phyloP scores from a whole-genome alignment of 2,113 vertebrate species.

The Passer domesticus region DNA sequence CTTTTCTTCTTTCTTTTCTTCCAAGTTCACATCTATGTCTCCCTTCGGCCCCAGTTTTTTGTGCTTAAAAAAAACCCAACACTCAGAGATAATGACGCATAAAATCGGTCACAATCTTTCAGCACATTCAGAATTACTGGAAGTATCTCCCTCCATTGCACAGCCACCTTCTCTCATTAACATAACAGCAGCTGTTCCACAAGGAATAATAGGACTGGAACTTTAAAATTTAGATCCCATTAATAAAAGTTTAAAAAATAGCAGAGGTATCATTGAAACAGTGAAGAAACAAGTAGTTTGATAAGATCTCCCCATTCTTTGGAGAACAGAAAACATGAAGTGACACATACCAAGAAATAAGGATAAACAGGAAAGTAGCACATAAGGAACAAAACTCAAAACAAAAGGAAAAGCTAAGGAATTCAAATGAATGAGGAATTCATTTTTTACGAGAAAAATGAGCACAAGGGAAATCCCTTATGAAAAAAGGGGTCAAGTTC shows the following conservation, averaged over 20 bases:
- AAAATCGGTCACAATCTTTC: background rate
- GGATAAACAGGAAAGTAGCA: background rate
- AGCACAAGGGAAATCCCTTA: background rate
- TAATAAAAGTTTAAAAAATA: background rate
- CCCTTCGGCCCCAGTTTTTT: slow-evolving; percentile 88
- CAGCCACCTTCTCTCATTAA: background rate
- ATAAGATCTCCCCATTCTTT: background rate
- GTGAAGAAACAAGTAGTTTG: background rate
- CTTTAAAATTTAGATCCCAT: background rate
- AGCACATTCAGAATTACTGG: background rate
- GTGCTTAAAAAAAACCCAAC: slow-evolving; percentile 76
- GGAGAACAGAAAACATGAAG: background rate
- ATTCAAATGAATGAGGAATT: background rate
- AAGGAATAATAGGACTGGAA: background rate
- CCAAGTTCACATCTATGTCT: slow-evolving; percentile 76
- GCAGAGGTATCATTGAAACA: background rate
- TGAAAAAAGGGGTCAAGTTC: background rate
- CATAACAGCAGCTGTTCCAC: background rate
- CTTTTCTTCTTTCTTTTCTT: slow-evolving; percentile 84
- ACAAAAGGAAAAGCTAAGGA: background rate
- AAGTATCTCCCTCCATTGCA: background rate
- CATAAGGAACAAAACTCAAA: background rate
- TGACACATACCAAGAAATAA: background rate
- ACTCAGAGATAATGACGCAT: background rate
- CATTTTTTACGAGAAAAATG: background rate